Evolutionary conservation across 2,888 invertebrate species (phyloP).

Genomic region (Apoderus coryli): DNA sequence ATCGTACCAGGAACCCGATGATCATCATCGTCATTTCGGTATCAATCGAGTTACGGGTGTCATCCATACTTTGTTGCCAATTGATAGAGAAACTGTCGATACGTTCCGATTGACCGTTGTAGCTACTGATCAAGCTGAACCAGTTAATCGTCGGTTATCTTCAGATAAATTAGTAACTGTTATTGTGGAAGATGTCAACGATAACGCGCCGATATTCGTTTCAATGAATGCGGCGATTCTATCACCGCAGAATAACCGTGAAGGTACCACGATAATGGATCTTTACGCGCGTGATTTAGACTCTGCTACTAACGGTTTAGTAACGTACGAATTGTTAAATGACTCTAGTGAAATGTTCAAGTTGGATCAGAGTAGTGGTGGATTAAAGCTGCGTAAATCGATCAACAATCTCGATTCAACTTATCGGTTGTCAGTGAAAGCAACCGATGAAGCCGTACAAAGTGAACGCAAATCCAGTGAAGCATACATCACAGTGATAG

Average conservation of each 20-base stretch:
- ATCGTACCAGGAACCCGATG: conserved; percentile 70
- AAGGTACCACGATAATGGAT: conserved; percentile 62
- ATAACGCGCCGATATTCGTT: conserved; percentile 80
- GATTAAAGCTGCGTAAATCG: conserved; percentile 48
- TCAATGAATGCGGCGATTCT: conserved; percentile 86
- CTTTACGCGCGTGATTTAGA: conserved; percentile 73
- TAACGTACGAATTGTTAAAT: conserved; percentile 76
- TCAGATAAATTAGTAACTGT: conserved; percentile 87
- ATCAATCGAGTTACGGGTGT: conserved; percentile 77
- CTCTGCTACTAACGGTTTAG: conserved; percentile 80
- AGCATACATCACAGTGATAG: conserved; percentile 68
- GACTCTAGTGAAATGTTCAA: conserved; percentile 67
- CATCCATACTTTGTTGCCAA: conserved; percentile 71
- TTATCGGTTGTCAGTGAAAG: conserved; percentile 72
- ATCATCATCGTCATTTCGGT: conserved; percentile 63
- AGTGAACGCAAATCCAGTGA: conserved; percentile 78
- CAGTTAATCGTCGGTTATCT: conserved; percentile 54
- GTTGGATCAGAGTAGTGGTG: conserved; percentile 68
- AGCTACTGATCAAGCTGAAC: conserved; percentile 79
- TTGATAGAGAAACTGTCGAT: conserved; percentile 82
- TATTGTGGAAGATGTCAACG: conserved; percentile 86
- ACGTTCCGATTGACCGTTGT: conserved; percentile 79
- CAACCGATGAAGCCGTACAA: conserved; percentile 84
- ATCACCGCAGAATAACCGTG: conserved; percentile 37
- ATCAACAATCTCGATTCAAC: conserved; percentile 50